Conservation (phyloP, 2,888 invertebrate genomes). For the Augiades crinisus region DNA sequence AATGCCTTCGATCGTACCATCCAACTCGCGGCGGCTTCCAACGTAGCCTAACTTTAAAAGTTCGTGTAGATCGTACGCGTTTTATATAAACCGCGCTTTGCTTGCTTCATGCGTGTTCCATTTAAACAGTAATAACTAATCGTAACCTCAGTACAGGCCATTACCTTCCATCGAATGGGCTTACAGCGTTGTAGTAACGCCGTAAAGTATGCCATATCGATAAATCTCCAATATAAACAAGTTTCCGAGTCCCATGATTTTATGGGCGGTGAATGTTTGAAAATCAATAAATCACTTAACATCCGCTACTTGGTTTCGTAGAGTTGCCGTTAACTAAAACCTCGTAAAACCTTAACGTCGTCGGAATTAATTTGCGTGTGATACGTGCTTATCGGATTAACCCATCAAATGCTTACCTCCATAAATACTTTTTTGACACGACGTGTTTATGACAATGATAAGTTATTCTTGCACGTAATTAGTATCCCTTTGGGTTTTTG, state of each 20-base stretch:
- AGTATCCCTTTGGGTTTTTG: neutral
- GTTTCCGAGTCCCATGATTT: conserved; percentile 43
- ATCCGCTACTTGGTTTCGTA: conserved; percentile 62
- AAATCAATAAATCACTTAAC: conserved; percentile 63
- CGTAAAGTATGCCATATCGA: conserved; percentile 53
- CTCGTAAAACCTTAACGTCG: conserved; percentile 41
- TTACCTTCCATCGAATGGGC: conserved; percentile 14
- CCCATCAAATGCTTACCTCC: conserved; percentile 22
- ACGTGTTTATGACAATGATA: conserved; percentile 12
- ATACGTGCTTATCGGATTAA: conserved; percentile 42
- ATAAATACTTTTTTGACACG: conserved; percentile 11
- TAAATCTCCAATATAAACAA: conserved; percentile 66
- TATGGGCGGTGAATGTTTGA: conserved; percentile 62
- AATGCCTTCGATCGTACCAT: too few relatives aligned
- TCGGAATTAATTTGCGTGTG: conserved; percentile 57
- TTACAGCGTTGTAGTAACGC: conserved; percentile 38
- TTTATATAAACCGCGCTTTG: too few relatives aligned
- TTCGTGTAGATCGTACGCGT: too few relatives aligned
- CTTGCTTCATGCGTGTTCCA: too few relatives aligned
- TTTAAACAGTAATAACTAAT: conserved; percentile 12
- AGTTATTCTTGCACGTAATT: conserved; percentile 8
- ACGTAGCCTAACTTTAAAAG: too few relatives aligned
- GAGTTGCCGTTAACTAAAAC: conserved; percentile 45
- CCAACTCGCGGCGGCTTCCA: too few relatives aligned
- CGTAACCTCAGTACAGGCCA: conserved; percentile 20